Base-by-base conservation (phyloP, 2,797 vertebrate species). In the Acanthurus lineatus region DNA sequence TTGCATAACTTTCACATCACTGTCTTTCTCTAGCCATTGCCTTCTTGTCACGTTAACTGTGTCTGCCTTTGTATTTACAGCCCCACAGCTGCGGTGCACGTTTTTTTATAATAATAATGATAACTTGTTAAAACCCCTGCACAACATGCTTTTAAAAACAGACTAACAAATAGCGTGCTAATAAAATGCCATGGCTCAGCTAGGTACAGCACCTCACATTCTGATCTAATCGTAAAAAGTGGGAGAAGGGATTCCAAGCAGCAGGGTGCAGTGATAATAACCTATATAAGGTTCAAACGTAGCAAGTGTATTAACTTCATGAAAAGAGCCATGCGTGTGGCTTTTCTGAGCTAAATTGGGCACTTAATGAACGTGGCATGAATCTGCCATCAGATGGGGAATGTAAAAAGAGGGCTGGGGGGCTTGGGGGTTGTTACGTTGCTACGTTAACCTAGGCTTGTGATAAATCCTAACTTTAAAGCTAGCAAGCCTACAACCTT, bases 101-200 rank as follows among this genome's bases (percentile, higher is more conserved):
- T 79, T 87, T 64, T 86, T 90, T 87, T 83, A 86, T 49, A 71
- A 57, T 60, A 81, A 57, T 63, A 81, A 81, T 70, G 69, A 86
- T 61, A 63, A 57, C 35, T 73, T 77, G 69, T 79, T 76, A 73
- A 77, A 72, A 51, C 49, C 49, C 59, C 22, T 51, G 17, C 54
- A 75, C 71, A 64, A 83, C 73, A 80, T 80, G 73, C 59, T 85
- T 90, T 88, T 74, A 68, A 88, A 90, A 84, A 56, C 76, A 76
- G 6, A 73, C 42, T 49, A 68, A 81, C 77, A 80, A 79, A 86
- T 59, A 70, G 70, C 17, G 51, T 77, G 69, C 76, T 85, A 85
- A 76, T 91, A 90, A 94, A 93, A 93, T 82, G 69, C 70, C 79
- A 86, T 60, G 62, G 85, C 69, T 90, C 66, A 73, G 87, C 65